Base-by-base conservation (phyloP, 2,113 vertebrate species). In the Aldabrachelys gigantea region DNA sequence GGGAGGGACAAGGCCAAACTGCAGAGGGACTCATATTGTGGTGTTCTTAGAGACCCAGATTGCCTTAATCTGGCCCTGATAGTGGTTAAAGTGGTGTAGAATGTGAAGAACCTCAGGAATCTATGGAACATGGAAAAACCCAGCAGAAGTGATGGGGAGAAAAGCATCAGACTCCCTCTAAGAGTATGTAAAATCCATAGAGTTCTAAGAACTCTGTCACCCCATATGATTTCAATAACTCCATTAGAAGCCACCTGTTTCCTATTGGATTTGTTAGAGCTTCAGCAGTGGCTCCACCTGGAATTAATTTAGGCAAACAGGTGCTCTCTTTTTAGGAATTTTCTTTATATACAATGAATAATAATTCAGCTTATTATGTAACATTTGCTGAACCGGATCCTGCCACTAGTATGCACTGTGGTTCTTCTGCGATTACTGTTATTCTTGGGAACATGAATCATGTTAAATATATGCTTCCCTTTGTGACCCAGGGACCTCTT, bases 321-420 rank as follows among this genome's bases (percentile, higher is more conserved):
- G 35, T 11, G n/a, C 80, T 79, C 56, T 83, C 17, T 47, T 8
- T 90, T 3, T 75, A 89, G 38, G 29, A 22, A 50, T 72, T 84
- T 91, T 57, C 44, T 84, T 88, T 35, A 3, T 4, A 9, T 4
- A 53, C 6, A 62, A 16, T 56, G 44, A 90, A 89, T 35, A 79
- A 56, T 65, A 80, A 5, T 0, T 0, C 0, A 8, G 29, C 54
- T 5, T 49, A 31, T 62, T 62, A 52, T n/a, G 22, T 21, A 84
- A 31, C 1, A 3, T 38, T 19, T 65, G 21, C n/a, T 57, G 80
- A 56, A 82, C 52, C 24, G 17, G 12, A 56, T 50, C 35, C 38
- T 85, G 76, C 69, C 54, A 21, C 38, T 16, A 9, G 59, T 17
- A 88, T 81, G 62, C 0, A 69, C 27, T 1, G 1, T 29, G 14